These are phyloP conservation scores for Ophion ellenae DNA, from an alignment of 2,888 invertebrate species.

Conservation along the genomic window DNA sequence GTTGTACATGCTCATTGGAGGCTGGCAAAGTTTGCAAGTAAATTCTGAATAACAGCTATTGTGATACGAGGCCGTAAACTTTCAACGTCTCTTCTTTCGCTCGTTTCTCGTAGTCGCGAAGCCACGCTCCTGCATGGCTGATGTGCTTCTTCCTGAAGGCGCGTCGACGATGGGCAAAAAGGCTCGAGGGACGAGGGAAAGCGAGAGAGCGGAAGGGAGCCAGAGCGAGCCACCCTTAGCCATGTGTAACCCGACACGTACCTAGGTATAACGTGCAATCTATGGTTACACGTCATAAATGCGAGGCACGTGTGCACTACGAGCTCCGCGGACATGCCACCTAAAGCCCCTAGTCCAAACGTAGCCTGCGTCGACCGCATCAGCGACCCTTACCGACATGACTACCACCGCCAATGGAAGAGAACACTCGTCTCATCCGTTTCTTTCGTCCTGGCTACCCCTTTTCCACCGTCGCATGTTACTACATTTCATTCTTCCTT, in stretches of 20 bases:
- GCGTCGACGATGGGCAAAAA: slow-evolving; percentile 37
- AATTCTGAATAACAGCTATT: slow-evolving; percentile 3
- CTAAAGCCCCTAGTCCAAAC: slow-evolving; percentile 28
- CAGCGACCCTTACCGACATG: slow-evolving; percentile 41
- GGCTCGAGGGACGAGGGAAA: slow-evolving; percentile 1
- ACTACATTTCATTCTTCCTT: neutral
- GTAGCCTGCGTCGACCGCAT: slow-evolving; percentile 44
- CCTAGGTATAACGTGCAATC: slow-evolving; percentile 54
- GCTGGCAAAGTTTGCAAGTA: neutral
- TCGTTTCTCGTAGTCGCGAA: slow-evolving; percentile 1
- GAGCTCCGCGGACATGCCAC: slow-evolving; percentile 57
- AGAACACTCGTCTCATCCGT: slow-evolving; percentile 62
- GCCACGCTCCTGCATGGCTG: slow-evolving; percentile 18
- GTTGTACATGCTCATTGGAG: neutral
- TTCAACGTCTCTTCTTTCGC: neutral
- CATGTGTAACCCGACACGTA: slow-evolving; percentile 59
- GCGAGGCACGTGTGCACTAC: slow-evolving; percentile 68
- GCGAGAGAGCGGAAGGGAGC: neutral
- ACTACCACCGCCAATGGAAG: slow-evolving; percentile 25
- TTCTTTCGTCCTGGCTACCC: slow-evolving; percentile 41
- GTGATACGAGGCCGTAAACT: slow-evolving; percentile 2
- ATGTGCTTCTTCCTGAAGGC: slow-evolving; percentile 14
- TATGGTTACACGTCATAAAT: slow-evolving; percentile 67
- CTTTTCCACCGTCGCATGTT: slow-evolving; percentile 10
- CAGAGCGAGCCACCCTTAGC: neutral